Conservation (phyloP, 37 sponge, comb jelly and placozoan species). For the Bolinopsis microptera region DNA sequence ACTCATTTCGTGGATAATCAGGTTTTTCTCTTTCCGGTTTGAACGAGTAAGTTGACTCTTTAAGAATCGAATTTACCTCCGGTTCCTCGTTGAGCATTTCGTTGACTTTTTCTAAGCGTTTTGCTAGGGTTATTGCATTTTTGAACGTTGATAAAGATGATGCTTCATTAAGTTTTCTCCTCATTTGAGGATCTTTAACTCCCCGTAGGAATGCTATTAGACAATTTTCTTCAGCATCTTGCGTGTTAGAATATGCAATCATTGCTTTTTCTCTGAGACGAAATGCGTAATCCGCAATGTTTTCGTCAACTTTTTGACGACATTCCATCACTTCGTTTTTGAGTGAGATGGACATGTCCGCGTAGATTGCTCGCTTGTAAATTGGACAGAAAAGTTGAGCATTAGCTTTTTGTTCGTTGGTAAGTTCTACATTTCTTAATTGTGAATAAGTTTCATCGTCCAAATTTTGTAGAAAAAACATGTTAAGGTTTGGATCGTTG, state of each 20-base stretch:
- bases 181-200: neutral
- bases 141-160: neutral
- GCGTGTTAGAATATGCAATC: neutral
- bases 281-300: neutral
- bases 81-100: neutral
- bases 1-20: neutral
- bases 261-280: neutral
- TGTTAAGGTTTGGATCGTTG: neutral
- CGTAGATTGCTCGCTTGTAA: neutral
- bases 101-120: neutral
- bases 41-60: neutral
- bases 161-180: neutral
- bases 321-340: conserved; percentile 12
- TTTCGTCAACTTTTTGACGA: neutral
- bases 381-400: neutral
- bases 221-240: neutral
- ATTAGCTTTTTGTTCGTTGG: neutral
- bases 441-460: conserved; percentile 2
- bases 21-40: neutral
- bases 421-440: neutral
- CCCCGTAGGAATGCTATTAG: neutral
- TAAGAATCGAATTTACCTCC: neutral
- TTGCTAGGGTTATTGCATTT: neutral
- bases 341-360: neutral
- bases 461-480: neutral